These are phyloP conservation scores for Leguminivora glycinivorella DNA, from an alignment of 1,140 invertebrate species.

Conservation along the genomic window DNA sequence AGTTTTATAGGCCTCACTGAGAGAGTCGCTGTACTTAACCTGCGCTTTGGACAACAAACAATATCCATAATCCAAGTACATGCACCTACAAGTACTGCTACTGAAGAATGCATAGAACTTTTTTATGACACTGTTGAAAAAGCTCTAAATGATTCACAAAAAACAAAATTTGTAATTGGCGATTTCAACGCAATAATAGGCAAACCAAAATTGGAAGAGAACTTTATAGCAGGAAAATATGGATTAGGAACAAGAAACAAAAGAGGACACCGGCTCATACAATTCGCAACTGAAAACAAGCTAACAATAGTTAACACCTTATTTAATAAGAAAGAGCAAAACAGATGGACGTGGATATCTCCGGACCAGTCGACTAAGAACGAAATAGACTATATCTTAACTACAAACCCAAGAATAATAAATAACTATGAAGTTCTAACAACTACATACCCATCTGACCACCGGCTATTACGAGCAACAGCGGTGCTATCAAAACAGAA, in stretches of 20 bases:
- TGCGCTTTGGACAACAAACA: neutral
- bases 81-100: neutral
- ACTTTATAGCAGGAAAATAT: neutral
- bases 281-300: neutral
- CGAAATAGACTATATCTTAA: neutral
- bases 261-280: constrained; percentile 1
- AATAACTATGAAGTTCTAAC: neutral
- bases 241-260: neutral
- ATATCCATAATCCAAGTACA: neutral
- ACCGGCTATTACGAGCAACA: neutral
- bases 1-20: neutral
- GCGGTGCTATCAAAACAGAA: neutral
- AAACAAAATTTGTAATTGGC: neutral
- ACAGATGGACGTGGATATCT: neutral
- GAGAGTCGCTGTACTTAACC: neutral
- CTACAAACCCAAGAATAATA: neutral
- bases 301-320: neutral
- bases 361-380: neutral
- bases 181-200: neutral
- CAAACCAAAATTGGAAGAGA: neutral
- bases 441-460: neutral
- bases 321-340: neutral
- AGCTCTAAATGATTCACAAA: neutral
- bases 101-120: neutral
- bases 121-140: neutral